These are phyloP conservation scores for Pantala flavescens DNA, from an alignment of 1,140 invertebrate species.

Conservation along the genomic window DNA sequence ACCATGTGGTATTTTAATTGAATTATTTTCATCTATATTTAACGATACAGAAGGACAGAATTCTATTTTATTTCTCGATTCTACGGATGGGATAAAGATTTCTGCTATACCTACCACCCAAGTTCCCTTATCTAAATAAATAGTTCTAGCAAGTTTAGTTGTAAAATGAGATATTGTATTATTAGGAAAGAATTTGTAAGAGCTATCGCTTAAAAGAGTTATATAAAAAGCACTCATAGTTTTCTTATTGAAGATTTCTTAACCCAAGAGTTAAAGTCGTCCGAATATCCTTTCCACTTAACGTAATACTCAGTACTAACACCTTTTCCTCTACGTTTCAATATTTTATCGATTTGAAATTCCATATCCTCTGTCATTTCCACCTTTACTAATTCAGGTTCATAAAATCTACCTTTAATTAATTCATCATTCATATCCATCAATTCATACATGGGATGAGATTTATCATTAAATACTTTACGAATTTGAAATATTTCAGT, in stretches of 20 bases:
- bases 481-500: slow-evolving; percentile 20
- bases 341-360: neutral
- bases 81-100: neutral
- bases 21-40: too few relatives aligned
- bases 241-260: neutral
- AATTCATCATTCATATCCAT: neutral
- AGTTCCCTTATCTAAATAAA: neutral
- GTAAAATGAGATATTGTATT: neutral
- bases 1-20: too few relatives aligned
- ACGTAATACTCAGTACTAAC: neutral
- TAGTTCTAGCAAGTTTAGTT: neutral
- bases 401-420: neutral
- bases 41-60: too few relatives aligned
- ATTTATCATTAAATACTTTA: slow-evolving; percentile 16
- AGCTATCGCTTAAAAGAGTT: neutral
- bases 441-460: neutral
- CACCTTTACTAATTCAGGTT: neutral
- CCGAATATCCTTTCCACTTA: neutral
- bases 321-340: neutral
- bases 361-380: neutral
- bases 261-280: neutral
- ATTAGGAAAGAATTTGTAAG: neutral
- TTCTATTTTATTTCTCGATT: too few relatives aligned
- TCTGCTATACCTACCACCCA: neutral
- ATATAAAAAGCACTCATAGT: neutral